Conservation (phyloP, 2,888 invertebrate genomes). For the Ariolimax columbianus region DNA sequence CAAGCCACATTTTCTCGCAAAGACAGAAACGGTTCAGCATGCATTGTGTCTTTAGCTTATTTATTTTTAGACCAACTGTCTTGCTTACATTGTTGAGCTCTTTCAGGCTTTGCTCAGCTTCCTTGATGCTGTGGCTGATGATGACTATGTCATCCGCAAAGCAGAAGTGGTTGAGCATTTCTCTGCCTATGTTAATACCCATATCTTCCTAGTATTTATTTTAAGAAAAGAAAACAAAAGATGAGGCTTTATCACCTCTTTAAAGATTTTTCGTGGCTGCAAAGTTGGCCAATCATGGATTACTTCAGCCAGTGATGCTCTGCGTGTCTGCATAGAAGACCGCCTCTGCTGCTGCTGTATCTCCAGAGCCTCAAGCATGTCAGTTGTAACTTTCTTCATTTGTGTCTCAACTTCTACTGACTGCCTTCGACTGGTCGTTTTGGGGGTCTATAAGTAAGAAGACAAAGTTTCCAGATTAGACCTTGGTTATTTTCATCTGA, state of each 20-base stretch:
- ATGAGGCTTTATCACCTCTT: slow-evolving; percentile 66
- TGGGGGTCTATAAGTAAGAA: slow-evolving; percentile 31
- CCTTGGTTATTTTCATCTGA: not conserved
- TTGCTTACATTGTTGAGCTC: too few species aligned
- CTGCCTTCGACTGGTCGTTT: slow-evolving; percentile 58
- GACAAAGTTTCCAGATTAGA: not conserved
- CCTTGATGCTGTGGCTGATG: too few species aligned
- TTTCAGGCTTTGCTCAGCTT: too few species aligned
- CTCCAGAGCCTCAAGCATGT: slow-evolving; percentile 72
- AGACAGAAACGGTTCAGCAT: too few species aligned
- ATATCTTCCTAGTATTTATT: too few species aligned
- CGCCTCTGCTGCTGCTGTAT: slow-evolving; percentile 61
- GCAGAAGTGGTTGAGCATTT: too few species aligned
- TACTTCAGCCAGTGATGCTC: slow-evolving; percentile 83
- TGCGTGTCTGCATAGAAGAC: slow-evolving; percentile 69
- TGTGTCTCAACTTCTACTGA: slow-evolving; percentile 66
- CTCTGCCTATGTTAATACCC: too few species aligned
- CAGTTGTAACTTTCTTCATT: slow-evolving; percentile 65
- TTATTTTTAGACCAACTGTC: too few species aligned
- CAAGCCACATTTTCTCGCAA: too few species aligned
- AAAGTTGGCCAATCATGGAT: slow-evolving; percentile 97
- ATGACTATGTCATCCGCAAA: too few species aligned
- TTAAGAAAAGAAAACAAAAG: too few species aligned
- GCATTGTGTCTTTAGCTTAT: too few species aligned
- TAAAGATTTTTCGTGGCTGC: slow-evolving; percentile 66